Evolutionary conservation across 2,113 vertebrate genomes (phyloP), one percentile per base, ranked within the genome.

Genomic region (Labeo rohita): DNA sequence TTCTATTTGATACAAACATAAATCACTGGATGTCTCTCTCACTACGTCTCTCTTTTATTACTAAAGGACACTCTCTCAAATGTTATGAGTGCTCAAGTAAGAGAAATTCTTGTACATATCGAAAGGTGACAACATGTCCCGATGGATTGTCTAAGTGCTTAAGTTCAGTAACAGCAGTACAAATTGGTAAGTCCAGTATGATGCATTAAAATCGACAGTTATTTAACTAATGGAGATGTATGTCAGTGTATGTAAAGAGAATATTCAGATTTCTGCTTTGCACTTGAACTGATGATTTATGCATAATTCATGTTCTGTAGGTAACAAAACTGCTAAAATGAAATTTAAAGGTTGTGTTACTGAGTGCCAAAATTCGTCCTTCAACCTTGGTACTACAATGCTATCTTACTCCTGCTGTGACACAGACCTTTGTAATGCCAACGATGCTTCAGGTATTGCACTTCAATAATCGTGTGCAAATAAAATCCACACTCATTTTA

Each of bases 341-440:
- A 63, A 85, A 73, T 12, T 1, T 65, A 76, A 74, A 16, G 45
- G 5, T 13, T 18, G 2, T 0, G 2, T 56, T 16, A 2, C 16
- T 1, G 1, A 4, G 21, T 12, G 6, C 21, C 39, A 39, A 6
- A 75, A 23, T 10, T 1, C 23, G 2, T 63, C 66, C n/a, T 36
- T 86, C 0, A 86, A 82, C n/a, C 6, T 82, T 0, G 85, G 70
- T 7, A 0, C 52, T 23, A 23, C 63, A 18, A 82, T 16, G 65
- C 43, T 50, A 6, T 18, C 43, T 49, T n/a, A 12, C 39, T 47
- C 11, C 47, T 86, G 85, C 79, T 86, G 85, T 61, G 34, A 1
- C 36, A 65, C 28, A 43, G 1, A 76, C 5, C 4, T 18, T 6
- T 86, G 85, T 34, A 86, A 86, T 34, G 66, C 16, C 11, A 0